Evolutionary conservation across 2,888 invertebrate species (phyloP).

Genomic region (Drosophila atripex): DNA sequence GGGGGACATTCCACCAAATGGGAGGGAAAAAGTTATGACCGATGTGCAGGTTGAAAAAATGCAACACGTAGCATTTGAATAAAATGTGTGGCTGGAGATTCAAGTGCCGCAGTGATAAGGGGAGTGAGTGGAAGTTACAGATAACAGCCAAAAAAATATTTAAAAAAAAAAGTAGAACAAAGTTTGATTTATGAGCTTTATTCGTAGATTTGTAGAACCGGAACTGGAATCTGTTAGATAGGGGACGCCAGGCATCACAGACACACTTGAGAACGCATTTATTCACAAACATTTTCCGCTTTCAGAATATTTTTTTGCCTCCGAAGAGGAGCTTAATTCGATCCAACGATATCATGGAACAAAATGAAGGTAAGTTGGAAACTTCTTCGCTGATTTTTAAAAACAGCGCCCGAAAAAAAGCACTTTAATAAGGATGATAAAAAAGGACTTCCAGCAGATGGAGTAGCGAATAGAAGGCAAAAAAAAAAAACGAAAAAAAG

Average conservation of each 20-base stretch:
- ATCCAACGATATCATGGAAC: background rate
- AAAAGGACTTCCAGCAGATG: constrained; percentile 47
- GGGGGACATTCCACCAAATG: constrained; percentile 6
- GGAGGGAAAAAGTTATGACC: constrained; percentile 46
- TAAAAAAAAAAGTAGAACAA: constrained; percentile 37
- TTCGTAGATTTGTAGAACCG: constrained; percentile 43
- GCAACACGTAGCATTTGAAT: constrained; percentile 65
- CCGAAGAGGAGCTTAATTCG: background rate
- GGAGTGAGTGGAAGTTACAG: constrained; percentile 7
- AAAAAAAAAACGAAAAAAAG: constrained; percentile 30
- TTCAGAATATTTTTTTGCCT: background rate
- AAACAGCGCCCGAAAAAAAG: constrained; percentile 21
- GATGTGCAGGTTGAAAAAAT: constrained; percentile 46
- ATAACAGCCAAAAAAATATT: constrained; percentile 31
- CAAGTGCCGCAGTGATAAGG: constrained; percentile 14
- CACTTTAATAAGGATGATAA: constrained; percentile 36
- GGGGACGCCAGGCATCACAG: background rate
- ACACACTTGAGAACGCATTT: background rate
- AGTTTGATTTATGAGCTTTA: constrained; percentile 66
- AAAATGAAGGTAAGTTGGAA: constrained; percentile 42
- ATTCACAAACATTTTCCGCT: too few relatives aligned
- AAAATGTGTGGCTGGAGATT: constrained; percentile 30
- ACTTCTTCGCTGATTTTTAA: constrained; percentile 13
- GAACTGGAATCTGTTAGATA: constrained; percentile 3
- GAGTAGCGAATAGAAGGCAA: constrained; percentile 10